phyloP scores from a whole-genome alignment of 1,140 invertebrate species.

The Zaprionus vittiger region DNA sequence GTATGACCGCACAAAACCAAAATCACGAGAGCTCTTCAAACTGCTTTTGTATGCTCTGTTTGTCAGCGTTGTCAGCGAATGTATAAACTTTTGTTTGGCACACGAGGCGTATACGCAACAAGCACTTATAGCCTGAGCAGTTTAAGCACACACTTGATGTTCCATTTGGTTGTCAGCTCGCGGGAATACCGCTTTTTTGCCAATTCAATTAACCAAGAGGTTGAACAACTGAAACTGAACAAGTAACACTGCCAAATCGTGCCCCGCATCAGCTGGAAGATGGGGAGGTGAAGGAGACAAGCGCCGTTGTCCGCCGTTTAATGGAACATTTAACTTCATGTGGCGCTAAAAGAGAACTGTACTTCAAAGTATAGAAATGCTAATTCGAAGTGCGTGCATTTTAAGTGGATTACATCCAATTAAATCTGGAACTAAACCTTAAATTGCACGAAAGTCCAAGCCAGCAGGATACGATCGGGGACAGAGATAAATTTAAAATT shows the following conservation, averaged over 20 bases:
- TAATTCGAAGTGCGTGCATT: slow-evolving; percentile 51
- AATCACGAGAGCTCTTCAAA: slow-evolving; percentile 46
- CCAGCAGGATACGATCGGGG: neutral
- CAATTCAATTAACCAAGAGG: slow-evolving; percentile 75
- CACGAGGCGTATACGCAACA: slow-evolving; percentile 74
- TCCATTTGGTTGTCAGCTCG: slow-evolving; percentile 51
- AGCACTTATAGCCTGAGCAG: slow-evolving; percentile 51
- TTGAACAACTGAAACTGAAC: slow-evolving; percentile 47
- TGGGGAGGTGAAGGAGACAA: neutral
- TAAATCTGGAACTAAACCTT: slow-evolving; percentile 32
- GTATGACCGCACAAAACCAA: slow-evolving; percentile 30
- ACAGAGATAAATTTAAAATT: slow-evolving; percentile 4
- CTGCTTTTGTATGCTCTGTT: slow-evolving; percentile 33
- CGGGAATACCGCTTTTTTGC: slow-evolving; percentile 58
- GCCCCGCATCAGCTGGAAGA: slow-evolving; percentile 2
- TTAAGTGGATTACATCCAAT: slow-evolving; percentile 48
- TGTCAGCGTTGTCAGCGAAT: slow-evolving; percentile 38
- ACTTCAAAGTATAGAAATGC: slow-evolving; percentile 57
- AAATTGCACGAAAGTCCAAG: slow-evolving; percentile 32
- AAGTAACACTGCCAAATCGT: slow-evolving; percentile 52
- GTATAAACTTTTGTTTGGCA: slow-evolving; percentile 67
- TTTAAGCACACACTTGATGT: slow-evolving; percentile 40
- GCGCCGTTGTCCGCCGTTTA: slow-evolving; percentile 30
- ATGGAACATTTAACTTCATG: slow-evolving; percentile 75
- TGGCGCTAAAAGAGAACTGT: slow-evolving; percentile 37